A percentile compares a stretch with the other conserved stretches of the same genome.
These are phyloP conservation scores for Rhynchomys soricoides DNA, from an alignment of 2,113 vertebrate species.

Conservation along the genomic window DNA sequence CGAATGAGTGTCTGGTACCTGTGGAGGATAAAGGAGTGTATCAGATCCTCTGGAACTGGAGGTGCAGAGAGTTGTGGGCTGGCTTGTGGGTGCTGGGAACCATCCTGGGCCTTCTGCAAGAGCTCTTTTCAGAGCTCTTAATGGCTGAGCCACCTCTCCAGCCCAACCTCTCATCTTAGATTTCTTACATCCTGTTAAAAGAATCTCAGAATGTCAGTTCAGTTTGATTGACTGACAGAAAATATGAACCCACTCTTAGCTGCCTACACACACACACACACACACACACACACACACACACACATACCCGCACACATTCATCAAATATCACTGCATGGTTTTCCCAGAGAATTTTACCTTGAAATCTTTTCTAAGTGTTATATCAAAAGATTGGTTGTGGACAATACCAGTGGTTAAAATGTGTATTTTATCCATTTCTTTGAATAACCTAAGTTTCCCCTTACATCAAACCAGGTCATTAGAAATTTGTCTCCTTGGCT, in stretches of 20 bases:
- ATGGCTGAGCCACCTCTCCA: neutral
- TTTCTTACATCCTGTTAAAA: conserved; percentile 32
- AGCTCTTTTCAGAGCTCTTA: neutral
- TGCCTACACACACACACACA: neutral
- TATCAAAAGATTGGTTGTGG: neutral
- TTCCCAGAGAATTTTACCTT: conserved; percentile 21
- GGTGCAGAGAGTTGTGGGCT: neutral
- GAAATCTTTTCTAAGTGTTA: conserved; percentile 7
- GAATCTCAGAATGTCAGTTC: conserved; percentile 9
- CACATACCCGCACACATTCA: neutral
- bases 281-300: neutral
- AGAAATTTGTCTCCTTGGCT: conserved; percentile 1
- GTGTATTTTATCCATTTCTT: neutral
- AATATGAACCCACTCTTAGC: neutral
- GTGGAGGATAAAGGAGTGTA: neutral
- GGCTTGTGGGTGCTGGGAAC: too few species aligned
- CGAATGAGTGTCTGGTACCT: neutral
- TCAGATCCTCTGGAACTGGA: neutral
- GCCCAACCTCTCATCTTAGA: neutral
- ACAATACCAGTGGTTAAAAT: neutral
- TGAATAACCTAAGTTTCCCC: conserved; percentile 29
- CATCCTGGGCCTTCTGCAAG: neutral
- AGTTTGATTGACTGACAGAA: conserved; percentile 1
- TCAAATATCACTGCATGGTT: neutral
- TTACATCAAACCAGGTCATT: conserved; percentile 50